A percentile compares a stretch with the other conserved stretches of the same genome.
Conservation (phyloP, 1,140 invertebrate species). For the Eupeodes corollae region DNA sequence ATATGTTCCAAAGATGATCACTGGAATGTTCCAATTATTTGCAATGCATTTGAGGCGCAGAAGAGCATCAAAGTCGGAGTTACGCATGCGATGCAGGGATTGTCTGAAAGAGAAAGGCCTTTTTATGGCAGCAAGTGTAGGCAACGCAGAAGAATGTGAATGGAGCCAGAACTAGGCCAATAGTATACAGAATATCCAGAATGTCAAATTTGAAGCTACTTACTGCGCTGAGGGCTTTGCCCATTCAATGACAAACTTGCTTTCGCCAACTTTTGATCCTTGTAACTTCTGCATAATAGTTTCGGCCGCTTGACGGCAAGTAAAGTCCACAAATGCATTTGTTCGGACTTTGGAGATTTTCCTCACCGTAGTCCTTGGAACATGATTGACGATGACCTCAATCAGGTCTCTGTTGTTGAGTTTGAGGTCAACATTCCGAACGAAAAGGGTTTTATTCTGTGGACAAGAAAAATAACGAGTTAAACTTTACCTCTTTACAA, state of each 20-base stretch:
- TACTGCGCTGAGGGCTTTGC: slow-evolving; percentile 9
- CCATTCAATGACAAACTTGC: slow-evolving; percentile 10
- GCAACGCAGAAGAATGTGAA: too few species aligned
- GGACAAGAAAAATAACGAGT: slow-evolving; percentile 1
- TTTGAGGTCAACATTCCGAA: slow-evolving; percentile 8
- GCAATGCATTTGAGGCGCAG: slow-evolving; percentile 12
- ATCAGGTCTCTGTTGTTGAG: slow-evolving; percentile 7
- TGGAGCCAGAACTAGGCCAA: too few species aligned
- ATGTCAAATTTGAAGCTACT: slow-evolving; percentile 1
- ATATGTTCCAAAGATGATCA: slow-evolving; percentile 11
- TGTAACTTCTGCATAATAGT: slow-evolving; percentile 5
- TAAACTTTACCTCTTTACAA: neutral
- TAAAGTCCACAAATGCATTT: slow-evolving; percentile 11
- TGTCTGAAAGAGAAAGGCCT: too few species aligned
- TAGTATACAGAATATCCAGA: neutral
- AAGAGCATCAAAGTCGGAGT: slow-evolving; percentile 10
- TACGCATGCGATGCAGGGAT: slow-evolving; percentile 7
- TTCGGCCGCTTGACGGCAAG: slow-evolving; percentile 8
- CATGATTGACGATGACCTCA: slow-evolving; percentile 4
- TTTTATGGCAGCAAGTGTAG: too few species aligned
- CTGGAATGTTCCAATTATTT: slow-evolving; percentile 11
- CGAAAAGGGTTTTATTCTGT: slow-evolving; percentile 11
- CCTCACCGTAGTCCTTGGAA: slow-evolving; percentile 2
- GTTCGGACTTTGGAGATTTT: slow-evolving; percentile 10
- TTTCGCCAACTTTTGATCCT: slow-evolving; percentile 1